Percentiles rank a stretch among this genome's conserved stretches.
These are phyloP conservation scores for Rhea pennata DNA, from an alignment of 2,113 vertebrate genomes.

Conservation along the genomic window DNA sequence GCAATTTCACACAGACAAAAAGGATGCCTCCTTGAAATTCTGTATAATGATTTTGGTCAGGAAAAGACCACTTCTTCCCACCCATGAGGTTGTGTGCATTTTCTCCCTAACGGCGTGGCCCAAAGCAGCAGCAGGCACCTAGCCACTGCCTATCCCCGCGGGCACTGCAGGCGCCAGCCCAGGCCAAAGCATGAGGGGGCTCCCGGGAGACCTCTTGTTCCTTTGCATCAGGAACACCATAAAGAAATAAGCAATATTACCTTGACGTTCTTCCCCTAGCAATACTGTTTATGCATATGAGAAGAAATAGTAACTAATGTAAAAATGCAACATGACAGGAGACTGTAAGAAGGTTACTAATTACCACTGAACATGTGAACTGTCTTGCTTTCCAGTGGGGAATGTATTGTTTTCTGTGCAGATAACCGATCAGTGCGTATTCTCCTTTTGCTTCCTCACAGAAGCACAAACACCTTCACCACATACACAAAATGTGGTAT, in stretches of 20 bases:
- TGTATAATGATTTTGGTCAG: not conserved
- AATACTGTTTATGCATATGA: not conserved
- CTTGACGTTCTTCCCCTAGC: not conserved
- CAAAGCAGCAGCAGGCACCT: not conserved
- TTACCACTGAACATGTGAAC: not conserved
- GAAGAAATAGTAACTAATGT: not conserved
- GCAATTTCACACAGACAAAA: not conserved
- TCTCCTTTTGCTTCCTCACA: not conserved
- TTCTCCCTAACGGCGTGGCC: not conserved
- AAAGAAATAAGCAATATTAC: not conserved
- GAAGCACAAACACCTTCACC: not conserved
- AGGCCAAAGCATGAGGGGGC: not conserved
- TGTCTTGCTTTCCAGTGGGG: rapidly evolving
- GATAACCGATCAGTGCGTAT: not conserved
- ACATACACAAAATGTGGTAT: not conserved
- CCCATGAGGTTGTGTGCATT: rapidly evolving
- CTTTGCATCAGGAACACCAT: rapidly evolving
- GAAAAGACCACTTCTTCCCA: not conserved
- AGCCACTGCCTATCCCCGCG: not conserved
- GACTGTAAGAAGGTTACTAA: not conserved
- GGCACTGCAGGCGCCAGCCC: rapidly evolving
- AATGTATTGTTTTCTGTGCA: not conserved
- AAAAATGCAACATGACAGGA: not conserved
- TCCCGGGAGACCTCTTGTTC: not conserved
- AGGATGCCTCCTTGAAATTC: not conserved